Evolutionary conservation across 2,888 invertebrate species (phyloP).

Genomic region (Thymelicus lineola): DNA sequence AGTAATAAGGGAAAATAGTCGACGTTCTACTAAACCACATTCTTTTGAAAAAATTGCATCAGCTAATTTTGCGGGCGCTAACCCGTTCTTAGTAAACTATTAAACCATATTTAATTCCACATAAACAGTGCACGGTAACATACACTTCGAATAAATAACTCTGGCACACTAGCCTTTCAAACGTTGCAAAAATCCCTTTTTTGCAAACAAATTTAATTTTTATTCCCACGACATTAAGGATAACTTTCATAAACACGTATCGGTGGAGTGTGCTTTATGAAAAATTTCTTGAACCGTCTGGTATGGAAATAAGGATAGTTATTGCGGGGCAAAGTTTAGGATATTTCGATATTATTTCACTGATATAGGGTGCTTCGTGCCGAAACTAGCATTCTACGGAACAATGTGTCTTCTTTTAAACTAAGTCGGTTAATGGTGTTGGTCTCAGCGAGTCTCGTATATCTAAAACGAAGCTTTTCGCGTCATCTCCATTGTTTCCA

Average conservation of each 20-base stretch:
- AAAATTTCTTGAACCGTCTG: conserved; percentile 51
- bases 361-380: conserved; percentile 79
- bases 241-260: conserved; percentile 56
- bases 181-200: conserved; percentile 56
- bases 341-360: conserved; percentile 63
- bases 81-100: conserved; percentile 76
- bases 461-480: conserved; percentile 27
- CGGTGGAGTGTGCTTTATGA: conserved; percentile 43
- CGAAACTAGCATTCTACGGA: conserved; percentile 79
- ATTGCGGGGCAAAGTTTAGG: conserved; percentile 53
- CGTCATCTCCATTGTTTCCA: conserved; percentile 37
- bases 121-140: conserved; percentile 75
- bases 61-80: conserved; percentile 60
- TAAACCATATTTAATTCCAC: conserved; percentile 79
- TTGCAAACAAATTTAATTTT: conserved; percentile 59
- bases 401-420: conserved; percentile 77
- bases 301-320: conserved; percentile 50
- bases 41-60: conserved; percentile 50
- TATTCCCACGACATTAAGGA: conserved; percentile 54
- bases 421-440: conserved; percentile 67
- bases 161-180: conserved; percentile 60
- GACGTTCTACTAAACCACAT: conserved; percentile 28
- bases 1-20: conserved; percentile 10
- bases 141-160: conserved; percentile 72
- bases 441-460: conserved; percentile 56